phyloP scores from a whole-genome alignment of 2,888 invertebrate genomes.

The Melanophora roralis region DNA sequence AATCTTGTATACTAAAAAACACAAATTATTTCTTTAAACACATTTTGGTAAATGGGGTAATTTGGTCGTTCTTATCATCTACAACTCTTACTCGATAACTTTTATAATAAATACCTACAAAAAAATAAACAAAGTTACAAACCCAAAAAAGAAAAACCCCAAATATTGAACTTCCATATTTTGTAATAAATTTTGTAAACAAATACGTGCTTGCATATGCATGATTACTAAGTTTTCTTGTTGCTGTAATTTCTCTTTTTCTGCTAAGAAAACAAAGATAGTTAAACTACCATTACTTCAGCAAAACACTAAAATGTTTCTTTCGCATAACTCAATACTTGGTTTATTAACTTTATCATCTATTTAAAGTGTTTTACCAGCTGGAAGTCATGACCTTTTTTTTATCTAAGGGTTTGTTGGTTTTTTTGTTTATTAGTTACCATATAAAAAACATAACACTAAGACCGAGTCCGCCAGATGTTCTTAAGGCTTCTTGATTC shows the following conservation, averaged over 20 bases:
- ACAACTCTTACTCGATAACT: too few species aligned
- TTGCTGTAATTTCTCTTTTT: background rate
- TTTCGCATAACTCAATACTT: constrained; percentile 65
- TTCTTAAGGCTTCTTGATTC: too few species aligned
- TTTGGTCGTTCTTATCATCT: too few species aligned
- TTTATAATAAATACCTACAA: too few species aligned
- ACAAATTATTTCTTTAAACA: too few species aligned
- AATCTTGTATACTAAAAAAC: too few species aligned
- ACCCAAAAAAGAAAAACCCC: constrained; percentile 51
- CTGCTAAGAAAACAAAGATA: constrained; percentile 14
- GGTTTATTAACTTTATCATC: constrained; percentile 65
- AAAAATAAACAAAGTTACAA: too few species aligned
- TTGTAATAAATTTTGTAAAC: constrained; percentile 62
- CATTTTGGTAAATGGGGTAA: too few species aligned
- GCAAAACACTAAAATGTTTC: constrained; percentile 38
- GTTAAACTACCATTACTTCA: constrained; percentile 35
- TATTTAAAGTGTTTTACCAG: constrained; percentile 58
- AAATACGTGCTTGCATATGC: constrained; percentile 56
- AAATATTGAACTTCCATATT: constrained; percentile 60
- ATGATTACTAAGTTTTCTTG: constrained; percentile 32
- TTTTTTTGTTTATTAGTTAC: constrained; percentile 18
- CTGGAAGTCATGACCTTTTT: constrained; percentile 56
- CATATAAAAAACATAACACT: too few species aligned
- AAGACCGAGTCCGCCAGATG: too few species aligned
- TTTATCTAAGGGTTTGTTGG: background rate